These are phyloP conservation scores for Chrysogorgia sp. DNA, from an alignment of 92 coral and sea anemone species.

Conservation along the genomic window DNA sequence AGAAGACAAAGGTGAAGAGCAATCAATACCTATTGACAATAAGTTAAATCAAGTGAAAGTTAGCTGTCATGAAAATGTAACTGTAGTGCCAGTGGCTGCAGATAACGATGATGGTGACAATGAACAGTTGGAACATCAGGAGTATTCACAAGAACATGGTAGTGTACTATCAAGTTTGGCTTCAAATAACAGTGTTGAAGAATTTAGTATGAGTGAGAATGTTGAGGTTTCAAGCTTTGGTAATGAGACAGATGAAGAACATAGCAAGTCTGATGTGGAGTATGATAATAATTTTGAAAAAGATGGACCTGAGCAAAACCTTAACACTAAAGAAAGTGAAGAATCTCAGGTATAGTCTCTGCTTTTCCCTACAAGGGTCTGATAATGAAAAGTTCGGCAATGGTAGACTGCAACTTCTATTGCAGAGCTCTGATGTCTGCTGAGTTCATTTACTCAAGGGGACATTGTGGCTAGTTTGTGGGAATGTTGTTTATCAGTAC, in stretches of 20 bases:
- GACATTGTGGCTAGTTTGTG: no score
- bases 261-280: not conserved
- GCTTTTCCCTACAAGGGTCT: constrained; percentile 19
- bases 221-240: constrained; percentile 88
- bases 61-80: constrained; percentile 10
- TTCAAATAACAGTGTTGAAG: constrained; percentile 73
- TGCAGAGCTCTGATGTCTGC: not conserved
- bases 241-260: constrained; percentile 68
- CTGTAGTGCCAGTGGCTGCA: constrained; percentile 56
- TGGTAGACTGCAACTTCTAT: no score
- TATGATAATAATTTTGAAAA: constrained; percentile 56
- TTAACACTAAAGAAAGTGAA: constrained; percentile 51
- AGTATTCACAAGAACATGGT: constrained; percentile 65
- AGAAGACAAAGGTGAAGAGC: constrained; percentile 13
- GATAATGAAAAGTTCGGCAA: no score
- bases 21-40: constrained; percentile 22
- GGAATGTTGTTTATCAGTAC: not conserved
- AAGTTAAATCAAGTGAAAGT: constrained; percentile 36
- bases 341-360: constrained; percentile 31
- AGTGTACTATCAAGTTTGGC: constrained; percentile 61
- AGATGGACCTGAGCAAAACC: not conserved
- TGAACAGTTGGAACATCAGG: constrained; percentile 47
- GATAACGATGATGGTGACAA: constrained; percentile 53
- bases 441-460: no score
- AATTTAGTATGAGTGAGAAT: constrained; percentile 78